Conservation (phyloP, 2,888 invertebrate genomes). For the Trissoscelio sp. region DNA sequence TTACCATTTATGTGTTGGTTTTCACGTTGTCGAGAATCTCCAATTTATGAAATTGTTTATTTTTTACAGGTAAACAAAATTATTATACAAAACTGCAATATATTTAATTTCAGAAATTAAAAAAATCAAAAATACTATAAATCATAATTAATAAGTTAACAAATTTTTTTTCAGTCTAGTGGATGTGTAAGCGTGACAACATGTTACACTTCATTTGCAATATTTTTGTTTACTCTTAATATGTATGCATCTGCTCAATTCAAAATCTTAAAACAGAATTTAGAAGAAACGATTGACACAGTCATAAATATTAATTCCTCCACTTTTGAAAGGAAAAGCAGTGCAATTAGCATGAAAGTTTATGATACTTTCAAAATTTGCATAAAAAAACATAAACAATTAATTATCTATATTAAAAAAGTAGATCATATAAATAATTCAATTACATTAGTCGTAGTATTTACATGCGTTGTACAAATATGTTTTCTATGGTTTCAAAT, state of each 20-base stretch:
- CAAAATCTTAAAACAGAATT: slow-evolving; percentile 26
- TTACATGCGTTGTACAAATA: slow-evolving; percentile 37
- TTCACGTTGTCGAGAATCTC: neutral
- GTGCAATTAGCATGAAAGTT: neutral
- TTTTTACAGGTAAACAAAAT: slow-evolving; percentile 29
- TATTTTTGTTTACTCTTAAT: slow-evolving; percentile 29
- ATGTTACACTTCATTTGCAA: slow-evolving; percentile 27
- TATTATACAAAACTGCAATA: too few relatives aligned
- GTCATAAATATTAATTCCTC: neutral
- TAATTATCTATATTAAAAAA: slow-evolving; percentile 39
- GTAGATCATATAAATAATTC: slow-evolving; percentile 30
- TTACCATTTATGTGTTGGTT: slow-evolving; percentile 22
- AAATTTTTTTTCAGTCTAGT: slow-evolving; percentile 30
- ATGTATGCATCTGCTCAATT: slow-evolving; percentile 42
- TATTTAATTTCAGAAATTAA: too few relatives aligned
- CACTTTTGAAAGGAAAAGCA: neutral
- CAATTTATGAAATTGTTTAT: slow-evolving; percentile 20
- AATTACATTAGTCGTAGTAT: slow-evolving; percentile 31
- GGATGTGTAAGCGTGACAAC: slow-evolving; percentile 34
- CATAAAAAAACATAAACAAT: slow-evolving; percentile 32
- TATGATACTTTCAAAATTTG: slow-evolving; percentile 6
- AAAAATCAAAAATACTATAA: too few relatives aligned
- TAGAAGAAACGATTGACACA: slow-evolving; percentile 13
- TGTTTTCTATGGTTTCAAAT: slow-evolving; percentile 45
- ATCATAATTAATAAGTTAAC: too few relatives aligned